Evolutionary conservation across 2,888 invertebrate genomes (phyloP), one percentile per base, ranked within the genome.

Genomic region (Tupiocoris notatus): DNA sequence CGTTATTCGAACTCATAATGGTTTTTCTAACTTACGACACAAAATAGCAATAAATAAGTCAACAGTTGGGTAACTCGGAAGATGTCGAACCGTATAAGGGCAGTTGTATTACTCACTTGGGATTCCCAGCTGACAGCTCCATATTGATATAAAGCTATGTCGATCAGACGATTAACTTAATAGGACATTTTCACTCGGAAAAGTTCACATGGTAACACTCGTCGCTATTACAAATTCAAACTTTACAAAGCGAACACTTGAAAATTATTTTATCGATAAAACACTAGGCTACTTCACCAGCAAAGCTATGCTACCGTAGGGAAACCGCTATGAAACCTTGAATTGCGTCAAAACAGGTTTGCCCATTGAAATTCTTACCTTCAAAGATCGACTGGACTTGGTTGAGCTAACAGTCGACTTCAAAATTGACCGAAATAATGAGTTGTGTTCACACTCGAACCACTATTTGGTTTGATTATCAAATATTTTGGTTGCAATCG

Each of bases 1-100:
- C 79, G 54, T 25, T 59, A 21, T 22, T 56, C 20, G 70, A 70
- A 22, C 58, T 58, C 70, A 70, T 70, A 20, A 12, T 57, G 39
- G 39, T 39, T 39, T 7, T 3, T 12, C 39, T 39, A 39, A n/a
- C n/a, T n/a, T n/a, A n/a, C n/a, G n/a, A n/a, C n/a, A n/a, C n/a
- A n/a, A 39, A 39, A 39, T 39, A 39, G 12, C 39, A 39, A 12
- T 39, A 39, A 7, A 39, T 12, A 12, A 39, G 39, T 39, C 39
- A 12, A 39, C n/a, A n/a, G n/a, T n/a, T 7, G 39, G 39, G 39
- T 39, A 39, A 39, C 39, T 39, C 12, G 39, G 6, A 39, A 39
- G n/a, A 7, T 12, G 39, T 39, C 39, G 6, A 39, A 12, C 39
- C 39, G 39, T 7, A 39, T 39, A 39, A 7, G 39, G 39, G 3